Conservation (phyloP, 2,113 vertebrate species). For the Cinclus cinclus region DNA sequence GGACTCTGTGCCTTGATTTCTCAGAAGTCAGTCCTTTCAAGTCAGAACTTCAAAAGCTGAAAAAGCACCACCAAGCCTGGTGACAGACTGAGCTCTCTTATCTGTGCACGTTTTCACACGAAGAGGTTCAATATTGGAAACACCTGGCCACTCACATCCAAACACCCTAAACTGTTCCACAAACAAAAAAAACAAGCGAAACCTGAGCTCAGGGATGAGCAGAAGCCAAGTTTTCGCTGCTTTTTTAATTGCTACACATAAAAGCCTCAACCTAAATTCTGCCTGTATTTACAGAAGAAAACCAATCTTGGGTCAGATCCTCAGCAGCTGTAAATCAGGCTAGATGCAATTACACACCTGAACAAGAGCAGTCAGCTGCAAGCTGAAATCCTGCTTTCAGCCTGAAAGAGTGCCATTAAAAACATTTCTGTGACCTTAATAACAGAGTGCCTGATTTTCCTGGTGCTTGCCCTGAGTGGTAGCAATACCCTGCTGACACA, state of each 20-base stretch:
- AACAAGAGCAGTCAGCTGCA: not conserved
- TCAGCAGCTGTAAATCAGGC: not conserved
- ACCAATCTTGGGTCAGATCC: not conserved
- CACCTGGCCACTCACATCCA: not conserved
- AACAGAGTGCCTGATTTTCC: not conserved
- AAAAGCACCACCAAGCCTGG: not conserved
- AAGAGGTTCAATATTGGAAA: conserved; percentile 2
- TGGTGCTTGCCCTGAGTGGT: not conserved
- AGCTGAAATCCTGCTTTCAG: not conserved
- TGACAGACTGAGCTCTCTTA: not conserved
- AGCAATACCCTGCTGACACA: not conserved
- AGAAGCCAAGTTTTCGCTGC: not conserved
- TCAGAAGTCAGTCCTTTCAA: conserved; percentile 37
- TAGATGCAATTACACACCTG: not conserved
- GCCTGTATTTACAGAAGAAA: not conserved
- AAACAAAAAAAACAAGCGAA: not conserved
- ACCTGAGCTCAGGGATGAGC: conserved; percentile 10
- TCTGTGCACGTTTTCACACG: not conserved
- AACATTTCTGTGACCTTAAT: not conserved
- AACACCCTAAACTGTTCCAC: not conserved
- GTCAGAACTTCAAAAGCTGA: conserved; percentile 5
- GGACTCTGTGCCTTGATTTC: not conserved
- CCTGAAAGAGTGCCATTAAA: not conserved
- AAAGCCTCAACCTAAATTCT: not conserved
- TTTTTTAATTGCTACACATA: not conserved